phyloP scores from a whole-genome alignment of 2,797 vertebrate genomes.

The Sebastes kiyomatsui region DNA sequence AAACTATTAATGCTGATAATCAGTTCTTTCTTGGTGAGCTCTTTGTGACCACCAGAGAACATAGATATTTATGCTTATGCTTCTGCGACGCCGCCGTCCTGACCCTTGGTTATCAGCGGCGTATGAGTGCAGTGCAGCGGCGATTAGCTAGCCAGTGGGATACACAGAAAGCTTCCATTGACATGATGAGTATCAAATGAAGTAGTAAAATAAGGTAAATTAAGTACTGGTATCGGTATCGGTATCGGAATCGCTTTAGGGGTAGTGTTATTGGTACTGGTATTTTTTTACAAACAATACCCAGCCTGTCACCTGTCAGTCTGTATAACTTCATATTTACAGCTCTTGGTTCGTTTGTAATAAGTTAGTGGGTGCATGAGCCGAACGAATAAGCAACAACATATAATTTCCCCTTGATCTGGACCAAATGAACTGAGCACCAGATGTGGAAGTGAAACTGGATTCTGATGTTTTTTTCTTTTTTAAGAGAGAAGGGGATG shows the following conservation, averaged over 20 bases:
- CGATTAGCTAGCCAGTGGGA: no score
- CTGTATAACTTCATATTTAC: background rate
- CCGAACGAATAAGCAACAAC: background rate
- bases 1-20: background rate
- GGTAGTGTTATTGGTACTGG: fast-evolving
- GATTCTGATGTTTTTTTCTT: background rate
- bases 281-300: no score
- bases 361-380: background rate
- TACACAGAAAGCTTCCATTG: no score
- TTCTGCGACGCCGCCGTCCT: no score
- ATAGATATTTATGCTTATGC: background rate
- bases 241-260: no score
- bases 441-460: background rate
- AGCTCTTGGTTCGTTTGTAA: background rate
- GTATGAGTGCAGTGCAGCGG: no score
- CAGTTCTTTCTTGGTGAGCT: background rate
- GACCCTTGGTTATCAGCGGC: no score
- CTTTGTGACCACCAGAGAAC: background rate
- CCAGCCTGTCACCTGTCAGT: background rate
- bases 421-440: background rate
- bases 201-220: no score
- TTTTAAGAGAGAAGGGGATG: no score
- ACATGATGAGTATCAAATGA: no score
- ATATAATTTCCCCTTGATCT: background rate
- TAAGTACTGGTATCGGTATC: no score